Percentiles rank a stretch among this genome's conserved stretches.
Conservation (phyloP, 2,888 invertebrate species). For the Drosophila monieri region DNA sequence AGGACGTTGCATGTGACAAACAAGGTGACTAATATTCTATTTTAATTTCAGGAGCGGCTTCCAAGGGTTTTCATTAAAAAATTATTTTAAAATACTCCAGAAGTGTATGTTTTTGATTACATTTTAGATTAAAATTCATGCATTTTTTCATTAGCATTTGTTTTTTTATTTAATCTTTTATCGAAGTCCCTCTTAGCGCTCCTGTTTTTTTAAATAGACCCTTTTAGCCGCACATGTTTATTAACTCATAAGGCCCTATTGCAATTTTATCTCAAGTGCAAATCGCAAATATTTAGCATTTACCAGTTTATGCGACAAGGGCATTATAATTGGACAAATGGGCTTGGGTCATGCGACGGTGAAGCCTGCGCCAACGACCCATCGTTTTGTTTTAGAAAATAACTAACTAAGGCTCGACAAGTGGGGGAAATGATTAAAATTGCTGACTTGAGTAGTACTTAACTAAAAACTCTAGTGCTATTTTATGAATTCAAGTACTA, state of each 20-base stretch:
- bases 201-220: conserved; percentile 27
- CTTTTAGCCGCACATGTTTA: conserved; percentile 47
- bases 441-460: background rate
- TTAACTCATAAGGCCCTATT: conserved; percentile 60
- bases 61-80: background rate
- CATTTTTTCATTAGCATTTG: background rate
- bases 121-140: background rate
- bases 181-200: conserved; percentile 1
- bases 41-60: background rate
- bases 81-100: background rate
- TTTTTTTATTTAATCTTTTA: background rate
- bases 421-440: conserved; percentile 8
- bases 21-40: background rate
- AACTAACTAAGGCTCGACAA: conserved; percentile 20
- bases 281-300: conserved; percentile 62
- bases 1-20: conserved; percentile 22
- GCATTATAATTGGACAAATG: conserved; percentile 74
- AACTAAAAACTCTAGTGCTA: background rate
- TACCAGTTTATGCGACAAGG: conserved; percentile 58
- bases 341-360: conserved; percentile 64
- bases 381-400: conserved; percentile 22
- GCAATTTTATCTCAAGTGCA: conserved; percentile 62
- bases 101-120: no score
- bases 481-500: background rate
- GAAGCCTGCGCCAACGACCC: conserved; percentile 6